These are phyloP conservation scores for Sigmodon hispidus DNA, from an alignment of 2,113 vertebrate genomes.

Conservation along the genomic window DNA sequence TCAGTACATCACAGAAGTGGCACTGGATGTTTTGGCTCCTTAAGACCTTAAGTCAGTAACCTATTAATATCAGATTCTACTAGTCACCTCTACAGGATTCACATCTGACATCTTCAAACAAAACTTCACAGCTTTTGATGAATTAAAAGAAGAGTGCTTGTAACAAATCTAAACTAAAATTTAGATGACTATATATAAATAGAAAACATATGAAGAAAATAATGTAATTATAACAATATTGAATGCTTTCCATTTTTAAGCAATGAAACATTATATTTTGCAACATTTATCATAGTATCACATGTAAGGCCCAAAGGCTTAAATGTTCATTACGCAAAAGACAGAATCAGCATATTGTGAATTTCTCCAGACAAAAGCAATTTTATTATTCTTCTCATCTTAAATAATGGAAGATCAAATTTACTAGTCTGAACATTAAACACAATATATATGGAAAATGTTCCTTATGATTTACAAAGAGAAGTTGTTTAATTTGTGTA, in stretches of 20 bases:
- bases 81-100: constrained; percentile 85
- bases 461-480: not conserved
- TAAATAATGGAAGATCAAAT: not conserved
- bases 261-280: not conserved
- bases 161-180: constrained; percentile 72
- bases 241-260: constrained; percentile 19
- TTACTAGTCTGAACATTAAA: constrained; percentile 25
- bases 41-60: constrained; percentile 91
- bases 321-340: not conserved
- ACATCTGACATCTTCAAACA: constrained; percentile 82
- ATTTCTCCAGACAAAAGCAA: constrained; percentile 17
- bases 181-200: constrained; percentile 66
- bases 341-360: not conserved
- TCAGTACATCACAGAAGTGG: constrained; percentile 87
- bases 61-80: constrained; percentile 91
- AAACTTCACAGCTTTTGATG: constrained; percentile 76
- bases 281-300: not conserved
- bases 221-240: constrained; percentile 38
- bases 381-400: not conserved
- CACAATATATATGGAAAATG: not conserved
- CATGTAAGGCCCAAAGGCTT: not conserved
- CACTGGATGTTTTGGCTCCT: constrained; percentile 87
- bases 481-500: constrained; percentile 6
- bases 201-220: constrained; percentile 77
- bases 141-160: constrained; percentile 79